Percentiles rank a stretch among this genome's conserved stretches.
phyloP scores from a whole-genome alignment of 2,888 invertebrate species.

The Eutolmus rufibarbis region DNA sequence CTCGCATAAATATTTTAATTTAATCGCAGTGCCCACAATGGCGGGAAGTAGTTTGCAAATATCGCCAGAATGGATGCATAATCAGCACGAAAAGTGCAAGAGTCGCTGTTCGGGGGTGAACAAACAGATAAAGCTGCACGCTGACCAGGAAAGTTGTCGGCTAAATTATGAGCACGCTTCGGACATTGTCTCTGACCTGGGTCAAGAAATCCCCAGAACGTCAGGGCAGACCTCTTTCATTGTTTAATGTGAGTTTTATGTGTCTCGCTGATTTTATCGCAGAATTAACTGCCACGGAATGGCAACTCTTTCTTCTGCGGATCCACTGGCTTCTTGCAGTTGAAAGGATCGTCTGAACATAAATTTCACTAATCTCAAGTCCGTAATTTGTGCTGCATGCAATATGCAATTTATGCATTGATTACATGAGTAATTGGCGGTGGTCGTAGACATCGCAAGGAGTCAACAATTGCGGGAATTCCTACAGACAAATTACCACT shows the following conservation, averaged over 20 bases:
- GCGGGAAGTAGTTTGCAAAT: constrained; percentile 21
- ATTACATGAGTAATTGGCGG: constrained; percentile 46
- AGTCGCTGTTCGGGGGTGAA: constrained; percentile 23
- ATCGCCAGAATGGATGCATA: background rate
- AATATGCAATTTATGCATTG: constrained; percentile 46
- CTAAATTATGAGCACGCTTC: constrained; percentile 45
- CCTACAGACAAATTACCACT: background rate
- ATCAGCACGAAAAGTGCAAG: constrained; percentile 33
- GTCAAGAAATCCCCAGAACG: constrained; percentile 44
- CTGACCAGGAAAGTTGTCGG: constrained; percentile 35
- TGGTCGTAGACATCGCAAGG: background rate
- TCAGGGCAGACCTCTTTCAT: constrained; percentile 41
- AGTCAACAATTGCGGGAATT: background rate
- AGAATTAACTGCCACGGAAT: constrained; percentile 46
- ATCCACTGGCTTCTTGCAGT: constrained; percentile 32
- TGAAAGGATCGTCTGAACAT: constrained; percentile 43
- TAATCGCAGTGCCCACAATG: constrained; percentile 5
- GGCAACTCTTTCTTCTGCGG: constrained; percentile 34
- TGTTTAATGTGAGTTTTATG: constrained; percentile 47
- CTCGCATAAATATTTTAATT: constrained; percentile 13
- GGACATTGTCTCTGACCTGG: constrained; percentile 44
- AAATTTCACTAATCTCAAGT: constrained; percentile 46
- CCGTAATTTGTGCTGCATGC: constrained; percentile 45
- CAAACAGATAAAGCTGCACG: constrained; percentile 24
- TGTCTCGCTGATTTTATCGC: constrained; percentile 47